Conservation (phyloP, 2,888 invertebrate species). For the Podotricha telesiphe region DNA sequence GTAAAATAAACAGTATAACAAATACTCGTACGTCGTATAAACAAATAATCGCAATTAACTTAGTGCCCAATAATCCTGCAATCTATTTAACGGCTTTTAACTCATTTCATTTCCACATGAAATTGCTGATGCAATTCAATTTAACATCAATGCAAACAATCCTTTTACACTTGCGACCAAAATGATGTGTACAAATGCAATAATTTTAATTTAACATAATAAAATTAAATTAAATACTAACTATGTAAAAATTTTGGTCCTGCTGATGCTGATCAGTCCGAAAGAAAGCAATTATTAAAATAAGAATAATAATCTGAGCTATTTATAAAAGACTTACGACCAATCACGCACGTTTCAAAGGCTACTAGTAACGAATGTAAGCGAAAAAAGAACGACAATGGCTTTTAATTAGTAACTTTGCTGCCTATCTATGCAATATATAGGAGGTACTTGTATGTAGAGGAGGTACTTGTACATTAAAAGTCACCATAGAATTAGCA, state of each 20-base stretch:
- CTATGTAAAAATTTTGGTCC: too few species aligned
- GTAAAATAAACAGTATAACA: conserved; percentile 8
- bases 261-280: too few species aligned
- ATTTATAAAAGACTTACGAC: too few species aligned
- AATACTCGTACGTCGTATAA: not conserved
- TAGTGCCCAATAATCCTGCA: conserved; percentile 29
- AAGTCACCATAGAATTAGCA: not conserved
- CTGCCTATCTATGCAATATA: too few species aligned
- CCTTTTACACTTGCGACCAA: conserved; percentile 35
- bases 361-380: too few species aligned
- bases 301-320: too few species aligned
- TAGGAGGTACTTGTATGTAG: too few species aligned
- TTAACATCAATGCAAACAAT: conserved; percentile 45
- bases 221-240: not conserved
- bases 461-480: too few species aligned
- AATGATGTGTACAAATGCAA: conserved; percentile 3
- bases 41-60: conserved; percentile 22
- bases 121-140: conserved; percentile 42
- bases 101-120: conserved; percentile 37
- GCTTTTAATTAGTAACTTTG: too few species aligned
- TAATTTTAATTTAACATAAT: not conserved
- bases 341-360: too few species aligned
- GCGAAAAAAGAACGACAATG: too few species aligned
- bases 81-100: conserved; percentile 34
- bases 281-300: too few species aligned